Percentiles rank a stretch among this genome's conserved stretches.
Conservation (phyloP, 2,113 vertebrate species). For the Dermatemys mawii region DNA sequence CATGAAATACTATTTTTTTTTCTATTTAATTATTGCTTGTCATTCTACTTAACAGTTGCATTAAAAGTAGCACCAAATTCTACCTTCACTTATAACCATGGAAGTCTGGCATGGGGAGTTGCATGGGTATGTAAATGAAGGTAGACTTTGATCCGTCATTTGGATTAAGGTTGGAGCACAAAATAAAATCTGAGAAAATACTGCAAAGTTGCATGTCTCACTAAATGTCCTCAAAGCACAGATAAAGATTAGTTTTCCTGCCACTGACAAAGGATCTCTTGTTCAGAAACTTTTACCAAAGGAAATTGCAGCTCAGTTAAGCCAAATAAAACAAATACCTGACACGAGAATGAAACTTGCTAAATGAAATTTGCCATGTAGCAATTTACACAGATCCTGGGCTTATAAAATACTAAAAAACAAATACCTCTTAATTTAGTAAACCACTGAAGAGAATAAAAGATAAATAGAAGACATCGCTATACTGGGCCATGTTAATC, state of each 20-base stretch:
- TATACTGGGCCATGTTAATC: not conserved
- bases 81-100: not conserved
- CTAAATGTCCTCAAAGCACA: conserved; percentile 66
- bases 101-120: not conserved
- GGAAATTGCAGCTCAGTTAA: conserved; percentile 63
- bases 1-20: not conserved
- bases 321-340: conserved; percentile 66
- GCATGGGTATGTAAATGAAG: not conserved
- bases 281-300: conserved; percentile 71
- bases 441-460: conserved; percentile 27
- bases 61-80: not conserved
- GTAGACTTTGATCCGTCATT: not conserved
- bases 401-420: not conserved
- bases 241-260: conserved; percentile 63
- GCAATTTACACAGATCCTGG: conserved; percentile 11
- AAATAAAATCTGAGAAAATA: not conserved
- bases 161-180: not conserved
- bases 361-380: not conserved
- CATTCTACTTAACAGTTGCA: not conserved
- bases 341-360: conserved; percentile 28
- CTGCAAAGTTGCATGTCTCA: conserved; percentile 67
- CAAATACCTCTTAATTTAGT: not conserved
- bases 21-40: not conserved
- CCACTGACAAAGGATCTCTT: conserved; percentile 74
- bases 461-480: not conserved